Percentiles rank a stretch among this genome's conserved stretches.
phyloP scores from a whole-genome alignment of 1,140 invertebrate genomes.

The Gonatopus flavifemur region DNA sequence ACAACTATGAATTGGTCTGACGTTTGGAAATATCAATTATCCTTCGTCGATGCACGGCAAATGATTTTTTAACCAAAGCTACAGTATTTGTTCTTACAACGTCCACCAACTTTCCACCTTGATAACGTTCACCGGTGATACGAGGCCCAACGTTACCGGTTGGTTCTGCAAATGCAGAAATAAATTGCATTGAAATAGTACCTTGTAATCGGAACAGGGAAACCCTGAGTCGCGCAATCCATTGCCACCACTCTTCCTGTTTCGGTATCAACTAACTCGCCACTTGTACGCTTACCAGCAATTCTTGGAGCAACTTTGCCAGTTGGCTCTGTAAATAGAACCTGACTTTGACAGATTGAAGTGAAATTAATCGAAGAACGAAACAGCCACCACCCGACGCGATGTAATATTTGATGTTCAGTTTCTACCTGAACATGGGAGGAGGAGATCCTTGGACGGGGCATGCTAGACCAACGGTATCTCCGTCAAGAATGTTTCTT shows the following conservation, averaged over 20 bases:
- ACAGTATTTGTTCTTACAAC: constrained; percentile 59
- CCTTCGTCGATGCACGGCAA: constrained; percentile 10
- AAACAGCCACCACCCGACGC: constrained; percentile 9
- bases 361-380: neutral
- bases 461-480: constrained; percentile 65
- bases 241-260: constrained; percentile 58
- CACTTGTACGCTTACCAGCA: constrained; percentile 62
- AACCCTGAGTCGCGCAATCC: constrained; percentile 65
- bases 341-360: neutral
- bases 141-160: constrained; percentile 69
- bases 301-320: constrained; percentile 68
- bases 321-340: constrained; percentile 64
- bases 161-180: constrained; percentile 71
- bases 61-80: constrained; percentile 52
- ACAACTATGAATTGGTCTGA: neutral
- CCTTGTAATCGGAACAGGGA: constrained; percentile 68
- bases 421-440: constrained; percentile 66
- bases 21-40: neutral
- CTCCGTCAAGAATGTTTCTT: constrained; percentile 47
- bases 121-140: constrained; percentile 67
- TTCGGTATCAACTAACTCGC: constrained; percentile 63
- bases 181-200: too few species aligned
- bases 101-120: constrained; percentile 68
- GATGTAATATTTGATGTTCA: neutral
- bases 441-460: constrained; percentile 72